Percentiles rank a stretch among this genome's conserved stretches.
These are phyloP conservation scores for Drosophila busckii DNA, from an alignment of 1,140 invertebrate genomes.

Conservation along the genomic window DNA sequence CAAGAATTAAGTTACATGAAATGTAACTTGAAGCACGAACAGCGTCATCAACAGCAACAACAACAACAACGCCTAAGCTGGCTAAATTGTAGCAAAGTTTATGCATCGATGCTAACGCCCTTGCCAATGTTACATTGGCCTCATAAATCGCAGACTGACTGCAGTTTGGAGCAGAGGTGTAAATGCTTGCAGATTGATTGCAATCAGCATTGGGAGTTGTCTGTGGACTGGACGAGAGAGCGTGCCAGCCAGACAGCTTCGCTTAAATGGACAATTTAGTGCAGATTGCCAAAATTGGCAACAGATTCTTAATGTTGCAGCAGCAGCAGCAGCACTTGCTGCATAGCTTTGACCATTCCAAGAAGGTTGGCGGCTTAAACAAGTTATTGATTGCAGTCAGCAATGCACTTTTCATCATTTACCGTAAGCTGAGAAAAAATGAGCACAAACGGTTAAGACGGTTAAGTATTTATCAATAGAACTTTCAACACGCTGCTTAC, in stretches of 20 bases:
- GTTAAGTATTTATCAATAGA: too few relatives aligned
- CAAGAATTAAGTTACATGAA: conserved; percentile 73
- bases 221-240: not conserved
- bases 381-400: conserved; percentile 38
- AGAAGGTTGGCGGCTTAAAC: conserved; percentile 50
- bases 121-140: conserved; percentile 57
- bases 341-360: conserved; percentile 65
- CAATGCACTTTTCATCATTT: conserved; percentile 51
- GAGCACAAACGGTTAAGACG: not conserved
- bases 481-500: too few relatives aligned
- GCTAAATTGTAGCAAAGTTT: conserved; percentile 48
- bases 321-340: too few relatives aligned
- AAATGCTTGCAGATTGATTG: conserved; percentile 64
- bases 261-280: conserved; percentile 73
- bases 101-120: conserved; percentile 68
- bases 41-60: conserved; percentile 27
- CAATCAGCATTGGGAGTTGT: conserved; percentile 27
- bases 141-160: conserved; percentile 44
- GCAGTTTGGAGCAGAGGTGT: conserved; percentile 43
- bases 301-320: conserved; percentile 46
- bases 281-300: conserved; percentile 69
- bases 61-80: conserved; percentile 37
- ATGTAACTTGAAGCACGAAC: conserved; percentile 49
- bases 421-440: conserved; percentile 34
- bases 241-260: conserved; percentile 34